A percentile compares a stretch with the other conserved stretches of the same genome.
Conservation (phyloP, 2,888 invertebrate genomes). For the Sylvicola cinctus region DNA sequence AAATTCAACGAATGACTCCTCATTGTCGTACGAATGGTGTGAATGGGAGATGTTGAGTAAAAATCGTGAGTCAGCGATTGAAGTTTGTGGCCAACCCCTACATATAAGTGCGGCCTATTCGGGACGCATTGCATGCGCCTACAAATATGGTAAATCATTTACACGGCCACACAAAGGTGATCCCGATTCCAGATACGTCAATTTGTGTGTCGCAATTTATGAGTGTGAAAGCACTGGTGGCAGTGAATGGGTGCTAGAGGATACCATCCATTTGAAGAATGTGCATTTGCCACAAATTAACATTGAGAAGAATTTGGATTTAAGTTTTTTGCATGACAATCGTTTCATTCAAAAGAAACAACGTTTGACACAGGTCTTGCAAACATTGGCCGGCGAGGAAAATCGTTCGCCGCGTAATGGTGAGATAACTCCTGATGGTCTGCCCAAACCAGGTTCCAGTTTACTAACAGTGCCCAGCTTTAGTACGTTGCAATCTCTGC, state of each 20-base stretch:
- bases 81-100: constrained; percentile 66
- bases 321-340: constrained; percentile 64
- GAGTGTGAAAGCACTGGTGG: constrained; percentile 98
- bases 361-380: constrained; percentile 51
- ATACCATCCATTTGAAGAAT: constrained; percentile 84
- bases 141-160: constrained; percentile 81
- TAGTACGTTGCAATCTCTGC: constrained; percentile 67
- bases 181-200: constrained; percentile 66
- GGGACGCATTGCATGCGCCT: constrained; percentile 92
- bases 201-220: constrained; percentile 86
- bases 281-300: constrained; percentile 69
- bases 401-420: constrained; percentile 34
- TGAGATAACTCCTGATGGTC: constrained; percentile 22
- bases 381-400: constrained; percentile 63
- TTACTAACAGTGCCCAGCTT: constrained; percentile 76
- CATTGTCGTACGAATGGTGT: constrained; percentile 48
- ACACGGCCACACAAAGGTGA: constrained; percentile 56
- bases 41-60: constrained; percentile 81
- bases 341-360: constrained; percentile 65
- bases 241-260: constrained; percentile 84
- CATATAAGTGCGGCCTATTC: constrained; percentile 96
- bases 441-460: constrained; percentile 15
- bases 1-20: constrained; percentile 12
- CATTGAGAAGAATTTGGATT: constrained; percentile 61
- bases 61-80: constrained; percentile 38